These are phyloP conservation scores for Melozone crissalis DNA, from an alignment of 2,113 vertebrate genomes.

Conservation along the genomic window DNA sequence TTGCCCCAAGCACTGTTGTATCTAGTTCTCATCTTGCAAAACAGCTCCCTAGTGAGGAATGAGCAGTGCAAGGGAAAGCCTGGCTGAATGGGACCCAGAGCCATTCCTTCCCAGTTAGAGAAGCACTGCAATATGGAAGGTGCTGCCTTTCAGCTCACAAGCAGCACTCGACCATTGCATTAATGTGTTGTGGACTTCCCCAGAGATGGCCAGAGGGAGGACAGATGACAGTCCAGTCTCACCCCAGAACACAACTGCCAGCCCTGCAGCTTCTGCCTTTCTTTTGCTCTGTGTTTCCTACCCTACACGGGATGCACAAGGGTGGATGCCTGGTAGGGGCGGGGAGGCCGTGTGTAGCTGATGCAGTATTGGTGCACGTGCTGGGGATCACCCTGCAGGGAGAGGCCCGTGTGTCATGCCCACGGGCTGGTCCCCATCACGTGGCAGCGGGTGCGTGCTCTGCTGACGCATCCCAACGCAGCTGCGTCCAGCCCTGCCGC, in stretches of 20 bases:
- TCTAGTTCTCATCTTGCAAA: conserved; percentile 36
- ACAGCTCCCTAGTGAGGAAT: background rate
- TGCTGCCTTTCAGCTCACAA: background rate
- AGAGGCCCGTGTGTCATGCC: background rate
- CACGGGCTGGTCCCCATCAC: background rate
- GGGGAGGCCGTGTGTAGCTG: background rate
- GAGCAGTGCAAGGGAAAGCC: background rate
- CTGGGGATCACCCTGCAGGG: background rate
- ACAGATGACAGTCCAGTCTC: background rate
- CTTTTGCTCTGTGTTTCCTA: background rate
- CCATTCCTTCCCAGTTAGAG: background rate
- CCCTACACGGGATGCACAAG: background rate
- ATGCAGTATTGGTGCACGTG: background rate
- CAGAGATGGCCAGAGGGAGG: background rate
- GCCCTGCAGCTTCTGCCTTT: background rate
- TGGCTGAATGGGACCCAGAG: background rate
- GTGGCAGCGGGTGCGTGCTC: background rate
- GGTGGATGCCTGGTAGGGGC: background rate
- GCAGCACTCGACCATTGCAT: fast-evolving
- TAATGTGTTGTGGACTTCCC: background rate
- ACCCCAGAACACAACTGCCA: background rate
- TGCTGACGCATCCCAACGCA: background rate
- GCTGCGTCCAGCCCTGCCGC: background rate
- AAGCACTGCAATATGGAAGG: background rate
- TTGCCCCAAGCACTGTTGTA: conserved; percentile 26